A percentile compares a stretch with the other conserved stretches of the same genome.
phyloP scores from a whole-genome alignment of 2,888 invertebrate genomes.

The Empis livida region DNA sequence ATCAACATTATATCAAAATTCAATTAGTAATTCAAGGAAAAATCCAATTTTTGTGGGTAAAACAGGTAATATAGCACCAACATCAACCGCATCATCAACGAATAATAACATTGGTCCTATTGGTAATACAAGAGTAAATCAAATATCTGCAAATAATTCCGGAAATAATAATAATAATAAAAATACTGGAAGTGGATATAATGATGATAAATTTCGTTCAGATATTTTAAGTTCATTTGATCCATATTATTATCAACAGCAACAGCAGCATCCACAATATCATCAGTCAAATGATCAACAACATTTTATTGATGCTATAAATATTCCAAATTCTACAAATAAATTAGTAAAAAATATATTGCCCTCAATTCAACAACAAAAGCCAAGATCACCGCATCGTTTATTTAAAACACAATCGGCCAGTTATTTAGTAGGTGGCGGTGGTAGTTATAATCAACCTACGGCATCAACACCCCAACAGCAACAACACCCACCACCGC shows the following conservation, averaged over 20 bases:
- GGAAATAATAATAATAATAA: background rate
- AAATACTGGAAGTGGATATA: slow-evolving; percentile 3
- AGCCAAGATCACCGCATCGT: slow-evolving; percentile 12
- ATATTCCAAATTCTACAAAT: background rate
- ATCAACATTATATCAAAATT: background rate
- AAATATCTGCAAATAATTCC: background rate
- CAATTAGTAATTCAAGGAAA: background rate
- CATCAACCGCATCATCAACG: background rate
- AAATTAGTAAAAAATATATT: background rate
- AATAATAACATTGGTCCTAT: background rate
- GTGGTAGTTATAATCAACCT: background rate
- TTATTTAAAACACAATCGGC: background rate
- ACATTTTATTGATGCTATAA: background rate
- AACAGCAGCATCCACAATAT: background rate
- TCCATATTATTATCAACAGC: slow-evolving; percentile 9
- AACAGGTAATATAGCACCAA: background rate
- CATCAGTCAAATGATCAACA: background rate
- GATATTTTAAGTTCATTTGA: slow-evolving; percentile 11
- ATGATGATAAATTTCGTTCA: slow-evolving; percentile 7
- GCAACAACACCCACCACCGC: background rate
- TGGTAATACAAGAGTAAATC: background rate
- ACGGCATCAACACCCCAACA: background rate
- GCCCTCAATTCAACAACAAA: slow-evolving; percentile 7
- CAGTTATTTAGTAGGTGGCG: background rate
- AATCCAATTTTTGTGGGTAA: background rate